Percentiles rank a stretch among this genome's conserved stretches.
phyloP scores from a whole-genome alignment of 2,113 vertebrate species.

The Balaeniceps rex region DNA sequence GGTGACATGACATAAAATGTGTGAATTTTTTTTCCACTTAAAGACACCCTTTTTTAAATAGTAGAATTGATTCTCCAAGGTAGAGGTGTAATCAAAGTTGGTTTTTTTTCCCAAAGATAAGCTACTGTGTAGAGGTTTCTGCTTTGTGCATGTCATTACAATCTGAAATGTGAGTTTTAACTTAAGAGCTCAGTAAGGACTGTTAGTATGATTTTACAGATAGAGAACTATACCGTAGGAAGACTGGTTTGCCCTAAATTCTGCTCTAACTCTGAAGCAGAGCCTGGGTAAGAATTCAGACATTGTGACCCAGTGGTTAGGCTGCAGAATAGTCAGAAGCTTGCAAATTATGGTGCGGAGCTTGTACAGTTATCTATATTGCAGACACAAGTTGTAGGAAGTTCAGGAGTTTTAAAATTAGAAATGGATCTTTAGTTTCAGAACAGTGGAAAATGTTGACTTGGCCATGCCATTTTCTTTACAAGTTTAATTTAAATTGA shows the following conservation, averaged over 20 bases:
- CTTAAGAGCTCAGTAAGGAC: background rate
- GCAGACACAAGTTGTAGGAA: background rate
- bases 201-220: background rate
- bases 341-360: background rate
- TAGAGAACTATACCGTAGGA: background rate
- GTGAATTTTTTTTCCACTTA: background rate
- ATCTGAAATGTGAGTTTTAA: background rate
- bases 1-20: background rate
- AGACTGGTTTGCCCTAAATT: background rate
- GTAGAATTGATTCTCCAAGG: background rate
- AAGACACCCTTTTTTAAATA: background rate
- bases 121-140: background rate
- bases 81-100: background rate
- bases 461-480: background rate
- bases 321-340: background rate
- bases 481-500: background rate
- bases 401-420: background rate
- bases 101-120: background rate
- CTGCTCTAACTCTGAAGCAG: background rate
- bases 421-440: background rate
- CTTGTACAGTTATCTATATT: background rate
- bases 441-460: background rate
- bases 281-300: background rate
- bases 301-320: background rate
- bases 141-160: background rate